A percentile compares a stretch with the other conserved stretches of the same genome.
Conservation (phyloP, 2,113 vertebrate species). For the Epinephelus fuscoguttatus region DNA sequence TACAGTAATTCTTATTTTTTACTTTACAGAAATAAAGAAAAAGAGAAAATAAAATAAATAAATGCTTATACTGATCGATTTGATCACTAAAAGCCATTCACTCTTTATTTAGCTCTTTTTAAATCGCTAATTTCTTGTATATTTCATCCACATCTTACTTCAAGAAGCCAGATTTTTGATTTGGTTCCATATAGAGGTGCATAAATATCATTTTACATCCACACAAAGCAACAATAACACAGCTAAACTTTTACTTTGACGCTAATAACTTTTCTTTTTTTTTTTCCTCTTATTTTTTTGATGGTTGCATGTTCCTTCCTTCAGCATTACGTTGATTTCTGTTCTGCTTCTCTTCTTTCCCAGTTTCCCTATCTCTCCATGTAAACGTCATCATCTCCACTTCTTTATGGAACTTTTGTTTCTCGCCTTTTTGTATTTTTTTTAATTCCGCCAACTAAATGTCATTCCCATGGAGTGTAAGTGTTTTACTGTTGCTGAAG, state of each 20-base stretch:
- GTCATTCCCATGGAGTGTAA: conserved; percentile 44
- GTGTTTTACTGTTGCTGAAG: conserved; percentile 45
- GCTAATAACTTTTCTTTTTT: conserved; percentile 80
- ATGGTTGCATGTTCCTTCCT: conserved; percentile 82
- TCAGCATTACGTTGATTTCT: conserved; percentile 97
- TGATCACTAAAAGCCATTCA: too few species aligned
- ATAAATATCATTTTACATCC: too few species aligned
- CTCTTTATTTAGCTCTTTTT: too few species aligned
- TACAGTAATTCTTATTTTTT: too few species aligned
- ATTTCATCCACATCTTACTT: not conserved
- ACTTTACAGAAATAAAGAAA: too few species aligned
- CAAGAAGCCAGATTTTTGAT: not conserved
- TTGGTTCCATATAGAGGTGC: not conserved
- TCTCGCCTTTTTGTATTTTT: conserved; percentile 25
- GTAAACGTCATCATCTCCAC: conserved; percentile 79
- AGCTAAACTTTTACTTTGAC: conserved; percentile 49
- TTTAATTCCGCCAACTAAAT: conserved; percentile 18
- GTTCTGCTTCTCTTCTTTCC: conserved; percentile 95
- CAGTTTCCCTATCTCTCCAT: conserved; percentile 95
- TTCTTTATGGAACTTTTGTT: conserved; percentile 28
- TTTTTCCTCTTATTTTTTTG: conserved; percentile 77
- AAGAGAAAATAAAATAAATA: too few species aligned
- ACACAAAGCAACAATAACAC: not conserved
- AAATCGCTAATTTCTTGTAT: not conserved
- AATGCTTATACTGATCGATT: too few species aligned